phyloP scores from a whole-genome alignment of 2,113 vertebrate species.

The Gymnorhina tibicen region DNA sequence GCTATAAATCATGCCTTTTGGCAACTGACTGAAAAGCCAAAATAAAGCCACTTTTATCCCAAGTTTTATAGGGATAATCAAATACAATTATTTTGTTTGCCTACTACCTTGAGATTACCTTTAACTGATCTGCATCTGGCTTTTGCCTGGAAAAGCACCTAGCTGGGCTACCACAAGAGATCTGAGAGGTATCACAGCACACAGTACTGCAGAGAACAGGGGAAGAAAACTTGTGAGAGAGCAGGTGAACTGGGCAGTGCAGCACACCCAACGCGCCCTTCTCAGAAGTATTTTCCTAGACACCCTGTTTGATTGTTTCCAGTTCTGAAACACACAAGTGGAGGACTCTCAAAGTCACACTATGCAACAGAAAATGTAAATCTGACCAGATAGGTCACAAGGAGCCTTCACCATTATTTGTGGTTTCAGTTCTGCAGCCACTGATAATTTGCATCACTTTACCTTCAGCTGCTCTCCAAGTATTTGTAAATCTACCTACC shows the following conservation, averaged over 20 bases:
- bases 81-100: neutral
- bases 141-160: neutral
- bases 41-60: neutral
- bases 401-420: neutral
- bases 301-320: neutral
- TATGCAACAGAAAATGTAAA: neutral
- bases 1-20: neutral
- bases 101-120: neutral
- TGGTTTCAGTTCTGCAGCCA: neutral
- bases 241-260: neutral
- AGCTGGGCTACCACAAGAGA: neutral
- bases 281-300: neutral
- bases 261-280: neutral
- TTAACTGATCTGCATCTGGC: neutral
- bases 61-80: neutral
- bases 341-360: neutral
- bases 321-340: neutral
- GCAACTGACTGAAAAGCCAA: neutral
- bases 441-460: neutral
- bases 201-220: neutral
- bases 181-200: neutral
- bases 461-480: neutral
- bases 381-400: neutral
- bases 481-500: neutral
- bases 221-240: neutral